Evolutionary conservation across 1,140 invertebrate genomes (phyloP).

Genomic region (Gryllus bimaculatus): DNA sequence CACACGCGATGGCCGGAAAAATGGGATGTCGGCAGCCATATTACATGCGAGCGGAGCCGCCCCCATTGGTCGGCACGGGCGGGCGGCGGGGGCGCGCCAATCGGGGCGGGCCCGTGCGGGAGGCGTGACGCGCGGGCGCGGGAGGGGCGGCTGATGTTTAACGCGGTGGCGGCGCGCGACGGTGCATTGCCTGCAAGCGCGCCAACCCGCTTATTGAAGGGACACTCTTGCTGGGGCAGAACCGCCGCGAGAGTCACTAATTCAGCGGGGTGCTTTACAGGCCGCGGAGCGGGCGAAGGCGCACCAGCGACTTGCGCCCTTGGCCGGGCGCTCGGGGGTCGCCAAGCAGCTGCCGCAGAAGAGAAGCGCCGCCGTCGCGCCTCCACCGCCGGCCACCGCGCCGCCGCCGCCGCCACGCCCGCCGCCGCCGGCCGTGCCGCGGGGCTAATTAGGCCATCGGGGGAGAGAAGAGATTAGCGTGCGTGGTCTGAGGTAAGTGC

Average conservation of each 20-base stretch:
- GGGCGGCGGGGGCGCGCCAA: too few relatives aligned
- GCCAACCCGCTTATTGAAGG: not conserved
- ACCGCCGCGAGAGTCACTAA: not conserved
- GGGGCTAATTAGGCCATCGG: not conserved
- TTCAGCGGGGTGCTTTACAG: not conserved
- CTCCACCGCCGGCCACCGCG: not conserved
- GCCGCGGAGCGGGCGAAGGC: too few relatives aligned
- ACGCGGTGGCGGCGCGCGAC: not conserved
- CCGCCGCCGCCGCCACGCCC: too few relatives aligned
- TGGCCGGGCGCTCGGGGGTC: not conserved
- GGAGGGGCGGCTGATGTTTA: not conserved
- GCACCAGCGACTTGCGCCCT: too few relatives aligned
- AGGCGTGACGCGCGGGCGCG: not conserved
- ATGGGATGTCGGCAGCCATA: conserved; percentile 2
- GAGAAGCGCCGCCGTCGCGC: too few relatives aligned
- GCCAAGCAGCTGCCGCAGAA: too few relatives aligned
- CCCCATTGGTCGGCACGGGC: not conserved
- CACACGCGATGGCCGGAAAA: not conserved
- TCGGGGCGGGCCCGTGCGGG: too few relatives aligned
- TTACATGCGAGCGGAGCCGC: not conserved
- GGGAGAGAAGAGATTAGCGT: conserved; percentile 3
- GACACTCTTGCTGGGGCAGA: not conserved
- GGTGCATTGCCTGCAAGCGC: not conserved
- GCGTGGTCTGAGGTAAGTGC: not conserved
- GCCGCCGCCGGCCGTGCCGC: too few relatives aligned